Evolutionary conservation across 1,140 invertebrate species (phyloP).

Genomic region (Ylistrum balloti): DNA sequence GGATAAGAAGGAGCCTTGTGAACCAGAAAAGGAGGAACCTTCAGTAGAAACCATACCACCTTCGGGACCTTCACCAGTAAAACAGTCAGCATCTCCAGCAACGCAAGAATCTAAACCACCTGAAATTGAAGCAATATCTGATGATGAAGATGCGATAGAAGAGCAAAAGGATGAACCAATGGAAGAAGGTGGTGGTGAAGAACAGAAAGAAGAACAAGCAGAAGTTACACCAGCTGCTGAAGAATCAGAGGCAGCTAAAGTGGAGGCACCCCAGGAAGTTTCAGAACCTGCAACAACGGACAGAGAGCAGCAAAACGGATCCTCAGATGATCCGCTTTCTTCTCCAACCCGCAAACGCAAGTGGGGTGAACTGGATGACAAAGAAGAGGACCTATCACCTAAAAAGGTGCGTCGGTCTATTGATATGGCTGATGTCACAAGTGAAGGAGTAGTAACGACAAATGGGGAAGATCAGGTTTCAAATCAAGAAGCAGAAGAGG

Average conservation of each 20-base stretch:
- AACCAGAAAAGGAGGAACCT: constrained; percentile 10
- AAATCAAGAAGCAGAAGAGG: constrained; percentile 16
- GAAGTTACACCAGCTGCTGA: constrained; percentile 26
- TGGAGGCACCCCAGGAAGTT: background rate
- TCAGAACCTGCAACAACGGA: background rate
- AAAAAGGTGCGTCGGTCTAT: constrained; percentile 2
- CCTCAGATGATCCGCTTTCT: background rate
- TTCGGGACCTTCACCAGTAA: constrained; percentile 51
- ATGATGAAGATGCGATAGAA: no score
- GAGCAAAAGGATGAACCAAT: constrained; percentile 47
- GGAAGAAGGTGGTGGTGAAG: constrained; percentile 45
- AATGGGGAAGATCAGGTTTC: background rate
- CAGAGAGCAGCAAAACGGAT: constrained; percentile 8
- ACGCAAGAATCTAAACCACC: constrained; percentile 48
- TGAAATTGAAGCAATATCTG: constrained; percentile 52
- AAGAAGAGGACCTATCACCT: constrained; percentile 19
- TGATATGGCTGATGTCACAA: constrained; percentile 33
- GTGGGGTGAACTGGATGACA: background rate
- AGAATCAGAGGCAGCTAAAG: background rate
- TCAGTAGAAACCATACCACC: constrained; percentile 50
- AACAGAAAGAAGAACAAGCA: constrained; percentile 40
- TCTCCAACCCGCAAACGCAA: constrained; percentile 56
- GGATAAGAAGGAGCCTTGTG: background rate
- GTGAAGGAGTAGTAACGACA: background rate
- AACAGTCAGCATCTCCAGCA: constrained; percentile 18